Base-by-base conservation (phyloP, 1,140 invertebrate genomes). In the Leptonema lineaticorne region DNA sequence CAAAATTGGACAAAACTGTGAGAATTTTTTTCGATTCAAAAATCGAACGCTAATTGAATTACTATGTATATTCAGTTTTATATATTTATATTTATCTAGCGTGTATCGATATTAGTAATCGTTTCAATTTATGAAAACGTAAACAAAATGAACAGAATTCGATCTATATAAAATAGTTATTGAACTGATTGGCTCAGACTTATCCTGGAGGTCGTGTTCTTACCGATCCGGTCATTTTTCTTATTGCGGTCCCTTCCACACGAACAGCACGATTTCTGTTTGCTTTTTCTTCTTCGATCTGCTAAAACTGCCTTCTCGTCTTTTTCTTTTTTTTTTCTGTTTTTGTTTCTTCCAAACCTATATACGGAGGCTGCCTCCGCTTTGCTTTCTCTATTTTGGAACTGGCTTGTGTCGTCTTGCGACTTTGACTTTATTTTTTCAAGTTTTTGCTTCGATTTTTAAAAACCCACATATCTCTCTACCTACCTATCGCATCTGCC, bases 211-310 rank as follows among this genome's bases (percentile, higher is more conserved):
- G 57, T 59, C 57, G 57, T 59, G 57, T 59, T 20, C 57, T n/a
- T 59, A 59, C 57, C 57, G 57, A 22, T 33, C 28, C 57, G 57
- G 24, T 60, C 30, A 69, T 69, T 69, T 69, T 69, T 69, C 67
- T 69, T 64, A 29, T 50, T 69, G 67, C 60, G 59, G 48, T 29
- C 59, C 63, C 60, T 37, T 69, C 60, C 60, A 63, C 67, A 69
- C 67, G 67, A 57, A 57, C 60, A 60, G 37, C 67, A 69, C 67
- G 67, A 69, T 58, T 69, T 50, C 59, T 41, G 60, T 60, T 58
- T n/a, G 67, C 60, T 69, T 57, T 69, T 48, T 46, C 53, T 67
- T 57, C 50, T 57, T 68, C 24, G 48, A 33, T 69, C 63, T n/a
- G 53, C 50, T 41, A 37, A 18, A 14, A 46, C 67, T 59, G 60